A percentile compares a stretch with the other conserved stretches of the same genome.
phyloP scores from a whole-genome alignment of 1,140 invertebrate species.

The Drosophila prosaltans region DNA sequence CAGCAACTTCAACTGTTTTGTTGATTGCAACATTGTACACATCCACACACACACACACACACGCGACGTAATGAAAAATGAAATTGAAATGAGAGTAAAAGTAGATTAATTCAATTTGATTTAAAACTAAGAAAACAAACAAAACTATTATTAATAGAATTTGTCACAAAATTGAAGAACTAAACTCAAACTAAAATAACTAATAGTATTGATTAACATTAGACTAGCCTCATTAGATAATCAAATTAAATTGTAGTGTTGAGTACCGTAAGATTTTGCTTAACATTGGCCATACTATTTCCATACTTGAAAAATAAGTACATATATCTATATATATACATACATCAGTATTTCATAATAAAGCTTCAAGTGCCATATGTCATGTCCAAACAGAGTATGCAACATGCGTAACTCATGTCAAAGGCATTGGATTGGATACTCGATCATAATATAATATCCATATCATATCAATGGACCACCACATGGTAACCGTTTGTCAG shows the following conservation, averaged over 20 bases:
- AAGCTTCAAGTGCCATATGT: background rate
- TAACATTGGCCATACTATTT: too few relatives aligned
- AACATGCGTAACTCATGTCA: constrained; percentile 71
- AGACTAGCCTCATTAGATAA: too few relatives aligned
- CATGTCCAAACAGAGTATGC: constrained; percentile 8
- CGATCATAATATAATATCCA: constrained; percentile 41
- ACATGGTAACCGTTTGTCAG: constrained; percentile 29
- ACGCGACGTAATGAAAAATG: constrained; percentile 22
- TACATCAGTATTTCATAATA: background rate
- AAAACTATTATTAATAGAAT: background rate
- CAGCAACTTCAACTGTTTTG: constrained; percentile 11
- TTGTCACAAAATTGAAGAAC: background rate
- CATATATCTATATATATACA: too few relatives aligned
- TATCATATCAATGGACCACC: constrained; percentile 27
- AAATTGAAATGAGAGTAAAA: constrained; percentile 34
- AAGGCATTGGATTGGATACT: constrained; percentile 44
- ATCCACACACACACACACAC: constrained; percentile 3
- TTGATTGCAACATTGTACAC: constrained; percentile 48
- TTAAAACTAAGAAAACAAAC: background rate
- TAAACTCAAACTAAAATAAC: background rate
- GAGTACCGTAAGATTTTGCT: too few relatives aligned
- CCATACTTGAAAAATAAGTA: too few relatives aligned
- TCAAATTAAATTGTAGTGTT: too few relatives aligned
- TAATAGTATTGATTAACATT: background rate
- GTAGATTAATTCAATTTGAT: constrained; percentile 11